phyloP scores from a whole-genome alignment of 92 coral and sea anemone species.

The Pocillopora meandrina region DNA sequence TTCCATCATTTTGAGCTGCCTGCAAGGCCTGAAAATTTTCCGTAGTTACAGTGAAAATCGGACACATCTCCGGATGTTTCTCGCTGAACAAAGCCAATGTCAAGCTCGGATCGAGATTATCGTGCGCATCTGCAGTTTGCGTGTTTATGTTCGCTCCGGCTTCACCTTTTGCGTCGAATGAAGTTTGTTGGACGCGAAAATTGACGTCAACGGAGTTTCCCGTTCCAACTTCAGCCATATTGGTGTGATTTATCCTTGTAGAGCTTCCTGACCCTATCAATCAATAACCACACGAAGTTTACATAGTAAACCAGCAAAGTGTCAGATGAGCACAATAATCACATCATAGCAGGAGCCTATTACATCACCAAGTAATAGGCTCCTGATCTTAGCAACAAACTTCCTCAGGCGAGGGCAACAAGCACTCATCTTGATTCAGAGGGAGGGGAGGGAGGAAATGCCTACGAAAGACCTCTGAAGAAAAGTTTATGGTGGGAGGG shows the following conservation, averaged over 20 bases:
- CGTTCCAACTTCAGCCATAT: not conserved
- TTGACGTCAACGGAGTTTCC: not conserved
- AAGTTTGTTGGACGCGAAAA: not conserved
- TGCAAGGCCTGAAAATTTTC: conserved; percentile 4
- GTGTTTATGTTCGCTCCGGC: not conserved
- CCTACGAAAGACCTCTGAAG: too few species aligned
- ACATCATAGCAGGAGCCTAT: too few species aligned
- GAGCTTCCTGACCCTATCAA: not conserved
- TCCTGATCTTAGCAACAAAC: too few species aligned
- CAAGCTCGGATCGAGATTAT: not conserved
- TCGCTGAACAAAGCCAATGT: conserved; percentile 7
- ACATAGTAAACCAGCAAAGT: too few species aligned
- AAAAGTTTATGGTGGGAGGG: too few species aligned
- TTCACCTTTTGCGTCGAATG: not conserved
- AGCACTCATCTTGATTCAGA: too few species aligned
- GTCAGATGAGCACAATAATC: too few species aligned
- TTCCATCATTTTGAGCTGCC: conserved; percentile 11
- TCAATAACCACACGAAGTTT: too few species aligned
- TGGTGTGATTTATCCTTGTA: not conserved
- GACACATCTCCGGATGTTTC: conserved; percentile 4
- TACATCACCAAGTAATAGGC: too few species aligned
- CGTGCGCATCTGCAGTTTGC: not conserved
- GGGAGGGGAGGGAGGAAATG: too few species aligned
- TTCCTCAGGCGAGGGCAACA: too few species aligned
- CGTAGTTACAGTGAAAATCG: not conserved